Conservation (phyloP, 30 jellyfish, hydroid and myxozoan genomes). For the Turritopsis dohrnii region DNA sequence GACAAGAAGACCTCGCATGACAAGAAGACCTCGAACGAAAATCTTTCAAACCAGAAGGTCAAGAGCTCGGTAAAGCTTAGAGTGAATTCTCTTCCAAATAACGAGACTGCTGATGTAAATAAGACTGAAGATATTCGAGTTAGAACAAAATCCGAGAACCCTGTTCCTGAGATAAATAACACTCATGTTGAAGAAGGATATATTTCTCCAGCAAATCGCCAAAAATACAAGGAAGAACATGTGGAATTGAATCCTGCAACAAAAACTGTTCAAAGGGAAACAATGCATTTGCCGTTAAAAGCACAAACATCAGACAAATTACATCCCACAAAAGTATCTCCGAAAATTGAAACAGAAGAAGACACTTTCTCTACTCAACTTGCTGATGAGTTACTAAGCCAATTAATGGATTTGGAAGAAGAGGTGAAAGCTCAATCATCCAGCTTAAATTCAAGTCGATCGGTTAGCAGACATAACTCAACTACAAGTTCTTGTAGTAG, state of each 20-base stretch:
- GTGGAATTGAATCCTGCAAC: neutral
- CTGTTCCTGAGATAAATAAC: neutral
- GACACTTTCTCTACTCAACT: neutral
- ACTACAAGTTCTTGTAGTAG: neutral
- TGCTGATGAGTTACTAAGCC: slow-evolving; percentile 3
- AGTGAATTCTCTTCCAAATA: neutral
- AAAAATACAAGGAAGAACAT: slow-evolving; percentile 7
- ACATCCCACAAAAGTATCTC: neutral
- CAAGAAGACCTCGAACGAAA: neutral
- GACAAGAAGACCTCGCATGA: neutral
- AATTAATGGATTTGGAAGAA: slow-evolving; percentile 8
- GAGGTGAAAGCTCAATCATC: slow-evolving; percentile 22
- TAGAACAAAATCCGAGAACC: neutral
- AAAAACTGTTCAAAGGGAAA: neutral
- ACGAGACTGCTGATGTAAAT: neutral
- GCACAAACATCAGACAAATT: neutral
- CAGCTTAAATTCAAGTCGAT: neutral
- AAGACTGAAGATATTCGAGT: neutral
- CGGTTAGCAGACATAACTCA: slow-evolving; percentile 3
- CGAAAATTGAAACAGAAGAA: neutral
- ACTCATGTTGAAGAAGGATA: neutral
- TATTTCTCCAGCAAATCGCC: slow-evolving; percentile 21
- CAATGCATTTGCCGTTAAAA: neutral
- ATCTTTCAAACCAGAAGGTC: neutral
- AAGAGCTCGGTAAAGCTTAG: neutral